These are phyloP conservation scores for Chrysodeixis includens DNA, from an alignment of 2,888 invertebrate species.

Conservation along the genomic window DNA sequence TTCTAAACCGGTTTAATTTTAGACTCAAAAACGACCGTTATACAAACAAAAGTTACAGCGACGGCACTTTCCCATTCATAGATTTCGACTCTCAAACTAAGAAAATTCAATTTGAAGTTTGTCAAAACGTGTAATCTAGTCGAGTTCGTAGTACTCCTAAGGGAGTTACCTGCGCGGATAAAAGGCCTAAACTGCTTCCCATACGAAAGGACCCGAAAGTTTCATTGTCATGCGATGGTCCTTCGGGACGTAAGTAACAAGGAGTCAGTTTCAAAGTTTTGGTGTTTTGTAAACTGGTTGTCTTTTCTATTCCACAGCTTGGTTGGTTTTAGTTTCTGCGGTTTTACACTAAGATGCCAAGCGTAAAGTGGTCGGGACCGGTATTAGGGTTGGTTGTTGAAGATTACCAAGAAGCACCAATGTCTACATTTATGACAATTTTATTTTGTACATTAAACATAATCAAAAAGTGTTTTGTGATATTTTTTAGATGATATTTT, in stretches of 20 bases:
- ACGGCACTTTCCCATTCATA: conserved; percentile 21
- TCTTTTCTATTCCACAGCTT: conserved; percentile 17
- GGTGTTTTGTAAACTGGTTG: conserved; percentile 18
- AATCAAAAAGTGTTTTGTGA: no score
- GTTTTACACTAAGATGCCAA: not conserved
- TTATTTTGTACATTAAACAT: no score
- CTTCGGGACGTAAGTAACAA: conserved; percentile 30
- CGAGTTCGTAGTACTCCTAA: conserved; percentile 29
- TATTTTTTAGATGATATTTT: no score
- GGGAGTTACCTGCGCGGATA: conserved; percentile 41
- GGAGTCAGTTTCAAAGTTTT: conserved; percentile 22
- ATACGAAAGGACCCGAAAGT: conserved; percentile 32
- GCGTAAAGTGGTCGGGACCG: not conserved
- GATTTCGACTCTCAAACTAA: conserved; percentile 18
- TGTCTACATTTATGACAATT: no score
- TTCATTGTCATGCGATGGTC: conserved; percentile 32
- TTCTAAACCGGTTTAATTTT: not conserved
- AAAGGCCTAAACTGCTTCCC: conserved; percentile 38
- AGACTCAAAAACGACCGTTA: not conserved
- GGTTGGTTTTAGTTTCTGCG: not conserved
- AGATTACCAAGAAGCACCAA: not conserved
- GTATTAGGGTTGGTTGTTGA: not conserved
- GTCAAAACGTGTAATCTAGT: conserved; percentile 48
- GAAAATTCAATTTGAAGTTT: conserved; percentile 52
- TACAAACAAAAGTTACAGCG: not conserved